Base-by-base conservation (phyloP, 2,888 invertebrate species). In the Drosophila meridionalis region DNA sequence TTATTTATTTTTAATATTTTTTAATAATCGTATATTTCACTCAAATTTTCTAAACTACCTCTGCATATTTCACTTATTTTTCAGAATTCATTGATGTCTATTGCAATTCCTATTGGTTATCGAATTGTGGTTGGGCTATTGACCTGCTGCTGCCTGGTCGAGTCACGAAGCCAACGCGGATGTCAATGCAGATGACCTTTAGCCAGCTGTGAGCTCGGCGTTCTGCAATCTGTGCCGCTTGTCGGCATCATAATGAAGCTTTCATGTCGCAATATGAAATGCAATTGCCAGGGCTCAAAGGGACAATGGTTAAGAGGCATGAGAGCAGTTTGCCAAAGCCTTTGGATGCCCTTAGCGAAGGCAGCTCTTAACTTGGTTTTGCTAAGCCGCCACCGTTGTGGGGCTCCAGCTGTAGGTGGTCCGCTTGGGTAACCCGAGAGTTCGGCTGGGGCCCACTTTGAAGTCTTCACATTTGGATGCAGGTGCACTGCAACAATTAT, bases 401-500 rank as follows among this genome's bases (percentile, higher is more conserved):
- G 5, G 6, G 11, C 34, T 34, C 12, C 52, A 9, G 52, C 36
- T 52, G 59, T 53, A 52, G 76, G 78, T 77, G 78, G 76, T 77
- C 73, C 40, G 47, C 12, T 6, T 52, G 57, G 77, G 83, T 84
- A 87, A 87, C 69, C 80, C 69, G 85, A 83, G 85, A 68, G 79
- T 26, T 12, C 11, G 20, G 34, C 20, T 52, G 52, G 52, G 52
- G 32, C 50, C 58, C 50, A 65, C 63, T 67, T 59, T 70, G 66
- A 60, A 79, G 82, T 69, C 69, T 68, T 68, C 68, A 47, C 66
- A 74, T 73, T 55, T 57, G 65, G 67, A 58, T 58, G 73, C 77
- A 73, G 59, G 65, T 73, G 75, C 75, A 83, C 63, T 80, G 85
- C 82, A 74, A 79, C 82, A 83, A 83, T 87, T 87, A 87, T 84